Evolutionary conservation across 2,113 vertebrate species (phyloP).

Genomic region (Potamarius usumacintae): DNA sequence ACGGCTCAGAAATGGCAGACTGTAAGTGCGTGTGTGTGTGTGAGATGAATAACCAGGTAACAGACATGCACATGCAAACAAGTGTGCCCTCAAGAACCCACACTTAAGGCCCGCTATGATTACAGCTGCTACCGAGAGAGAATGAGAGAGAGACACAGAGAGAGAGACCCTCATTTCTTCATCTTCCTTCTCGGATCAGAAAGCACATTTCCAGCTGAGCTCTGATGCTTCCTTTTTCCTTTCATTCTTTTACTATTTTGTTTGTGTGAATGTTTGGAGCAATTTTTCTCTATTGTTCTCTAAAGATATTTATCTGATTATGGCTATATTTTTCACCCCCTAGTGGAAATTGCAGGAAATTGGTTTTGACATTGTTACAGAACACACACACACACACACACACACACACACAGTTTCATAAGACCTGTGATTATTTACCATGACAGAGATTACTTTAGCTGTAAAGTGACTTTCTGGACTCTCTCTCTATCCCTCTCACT

Average conservation of each 20-base stretch:
- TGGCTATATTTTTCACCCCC: slow-evolving; percentile 39
- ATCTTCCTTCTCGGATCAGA: slow-evolving; percentile 7
- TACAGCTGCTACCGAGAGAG: neutral
- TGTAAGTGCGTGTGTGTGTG: neutral
- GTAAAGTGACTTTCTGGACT: neutral
- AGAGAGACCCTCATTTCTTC: neutral
- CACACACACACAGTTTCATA: slow-evolving; percentile 21
- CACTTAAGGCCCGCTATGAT: neutral
- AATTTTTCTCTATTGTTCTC: slow-evolving; percentile 38
- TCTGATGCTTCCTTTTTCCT: slow-evolving; percentile 17
- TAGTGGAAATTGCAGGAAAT: slow-evolving; percentile 41
- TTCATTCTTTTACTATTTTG: slow-evolving; percentile 22
- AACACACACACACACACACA: slow-evolving; percentile 7
- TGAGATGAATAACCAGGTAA: neutral
- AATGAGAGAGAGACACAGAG: neutral
- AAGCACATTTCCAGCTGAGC: slow-evolving; percentile 34
- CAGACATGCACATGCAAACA: neutral
- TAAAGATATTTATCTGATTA: slow-evolving; percentile 31
- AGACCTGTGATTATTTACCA: slow-evolving; percentile 10
- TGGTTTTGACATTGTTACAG: slow-evolving; percentile 12
- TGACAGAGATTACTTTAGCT: slow-evolving; percentile 18
- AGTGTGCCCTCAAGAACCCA: neutral
- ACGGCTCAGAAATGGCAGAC: neutral
- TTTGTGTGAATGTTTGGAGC: neutral
- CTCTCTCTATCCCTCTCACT: neutral